A percentile compares a stretch with the other conserved stretches of the same genome.
Evolutionary conservation across 1,140 invertebrate genomes (phyloP).

Genomic region (Drosophila ohnishii): DNA sequence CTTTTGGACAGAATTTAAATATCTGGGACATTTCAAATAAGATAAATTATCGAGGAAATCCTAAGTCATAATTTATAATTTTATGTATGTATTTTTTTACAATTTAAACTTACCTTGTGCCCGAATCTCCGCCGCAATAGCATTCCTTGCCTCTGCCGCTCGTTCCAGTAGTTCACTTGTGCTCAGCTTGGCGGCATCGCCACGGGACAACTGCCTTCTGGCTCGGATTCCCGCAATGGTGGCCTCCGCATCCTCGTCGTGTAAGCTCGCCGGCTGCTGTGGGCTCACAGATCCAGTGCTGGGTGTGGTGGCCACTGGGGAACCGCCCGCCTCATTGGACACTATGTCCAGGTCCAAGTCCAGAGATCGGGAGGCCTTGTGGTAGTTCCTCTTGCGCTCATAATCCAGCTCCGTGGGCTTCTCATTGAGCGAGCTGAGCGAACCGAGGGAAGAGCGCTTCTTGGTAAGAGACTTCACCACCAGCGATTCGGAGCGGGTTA

Average conservation of each 20-base stretch:
- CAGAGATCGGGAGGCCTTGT: conserved; percentile 79
- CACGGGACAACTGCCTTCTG: conserved; percentile 70
- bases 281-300: conserved; percentile 73
- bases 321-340: conserved; percentile 57
- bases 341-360: conserved; percentile 81
- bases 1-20: not conserved
- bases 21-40: too few relatives aligned
- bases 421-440: conserved; percentile 78
- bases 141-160: conserved; percentile 73
- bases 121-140: conserved; percentile 79
- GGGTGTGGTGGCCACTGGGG: conserved; percentile 39
- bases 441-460: conserved; percentile 81
- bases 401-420: conserved; percentile 76
- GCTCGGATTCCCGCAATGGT: conserved; percentile 74
- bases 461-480: conserved; percentile 77
- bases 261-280: conserved; percentile 62
- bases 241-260: conserved; percentile 66
- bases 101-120: conserved; percentile 61
- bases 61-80: not conserved
- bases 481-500: conserved; percentile 83
- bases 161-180: conserved; percentile 78
- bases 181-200: conserved; percentile 76
- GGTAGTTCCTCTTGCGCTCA: conserved; percentile 77
- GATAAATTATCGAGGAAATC: too few relatives aligned
- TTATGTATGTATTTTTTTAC: too few relatives aligned